These are phyloP conservation scores for Periophthalmus magnuspinnatus DNA, from an alignment of 2,797 vertebrate species.

Conservation along the genomic window DNA sequence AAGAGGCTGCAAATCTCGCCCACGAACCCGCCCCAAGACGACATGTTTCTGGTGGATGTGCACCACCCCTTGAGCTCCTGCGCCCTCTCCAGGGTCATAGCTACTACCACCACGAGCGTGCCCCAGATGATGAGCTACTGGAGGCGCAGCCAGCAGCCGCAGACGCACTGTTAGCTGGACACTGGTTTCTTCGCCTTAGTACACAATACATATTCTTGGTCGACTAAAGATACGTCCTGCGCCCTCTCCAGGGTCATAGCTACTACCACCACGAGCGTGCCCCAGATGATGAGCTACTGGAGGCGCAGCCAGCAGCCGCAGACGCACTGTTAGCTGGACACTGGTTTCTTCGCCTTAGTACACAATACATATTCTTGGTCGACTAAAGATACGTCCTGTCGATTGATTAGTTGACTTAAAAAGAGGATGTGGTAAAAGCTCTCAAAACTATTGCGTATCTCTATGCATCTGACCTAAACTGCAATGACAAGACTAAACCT, in stretches of 20 bases:
- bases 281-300: slow-evolving; percentile 55
- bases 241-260: slow-evolving; percentile 52
- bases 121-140: slow-evolving; percentile 51
- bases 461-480: too few relatives aligned
- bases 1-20: slow-evolving; percentile 82
- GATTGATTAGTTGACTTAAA: too few relatives aligned
- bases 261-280: slow-evolving; percentile 16
- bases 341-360: not conserved
- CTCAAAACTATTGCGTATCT: too few relatives aligned
- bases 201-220: too few relatives aligned
- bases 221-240: too few relatives aligned
- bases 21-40: slow-evolving; percentile 78
- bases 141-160: slow-evolving; percentile 27
- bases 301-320: slow-evolving; percentile 22
- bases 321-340: slow-evolving; percentile 26
- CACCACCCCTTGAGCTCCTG: slow-evolving; percentile 34
- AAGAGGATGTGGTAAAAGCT: too few relatives aligned
- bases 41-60: slow-evolving; percentile 72
- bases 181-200: not conserved
- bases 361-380: too few relatives aligned
- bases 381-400: too few relatives aligned
- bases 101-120: slow-evolving; percentile 26
- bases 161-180: slow-evolving; percentile 28
- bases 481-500: too few relatives aligned
- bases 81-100: slow-evolving; percentile 50